A percentile compares a stretch with the other conserved stretches of the same genome.
These are phyloP conservation scores for Neolamprologus fasciatus DNA, from an alignment of 2,113 vertebrate genomes.

Conservation along the genomic window DNA sequence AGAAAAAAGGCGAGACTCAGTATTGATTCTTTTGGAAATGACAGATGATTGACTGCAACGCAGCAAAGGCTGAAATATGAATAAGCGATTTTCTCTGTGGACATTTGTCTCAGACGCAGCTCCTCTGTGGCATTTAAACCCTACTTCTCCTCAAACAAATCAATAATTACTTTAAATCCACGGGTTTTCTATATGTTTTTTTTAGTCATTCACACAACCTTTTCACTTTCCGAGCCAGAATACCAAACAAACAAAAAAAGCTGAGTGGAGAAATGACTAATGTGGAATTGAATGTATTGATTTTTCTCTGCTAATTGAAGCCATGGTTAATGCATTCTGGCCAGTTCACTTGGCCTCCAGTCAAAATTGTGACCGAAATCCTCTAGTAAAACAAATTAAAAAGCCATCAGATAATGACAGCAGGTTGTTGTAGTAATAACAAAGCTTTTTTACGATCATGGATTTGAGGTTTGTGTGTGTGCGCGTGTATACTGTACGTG, in stretches of 20 bases:
- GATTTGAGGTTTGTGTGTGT: neutral
- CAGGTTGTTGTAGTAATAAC: conserved; percentile 22
- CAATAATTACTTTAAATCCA: conserved; percentile 56
- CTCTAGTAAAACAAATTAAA: conserved; percentile 39
- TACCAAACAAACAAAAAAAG: conserved; percentile 11
- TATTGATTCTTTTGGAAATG: conserved; percentile 48
- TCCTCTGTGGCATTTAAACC: conserved; percentile 54
- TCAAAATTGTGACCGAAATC: conserved; percentile 25
- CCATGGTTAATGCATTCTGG: neutral
- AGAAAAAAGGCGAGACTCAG: neutral
- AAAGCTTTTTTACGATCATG: neutral
- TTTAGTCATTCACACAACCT: conserved; percentile 36
- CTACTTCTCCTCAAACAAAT: conserved; percentile 48
- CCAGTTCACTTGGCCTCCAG: conserved; percentile 6
- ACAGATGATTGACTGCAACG: conserved; percentile 48
- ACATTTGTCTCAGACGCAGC: conserved; percentile 41
- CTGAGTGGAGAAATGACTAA: conserved; percentile 43
- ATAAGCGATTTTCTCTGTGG: conserved; percentile 36
- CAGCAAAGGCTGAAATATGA: conserved; percentile 35
- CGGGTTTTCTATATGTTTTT: neutral
- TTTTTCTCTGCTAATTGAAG: conserved; percentile 39
- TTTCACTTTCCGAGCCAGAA: conserved; percentile 23
- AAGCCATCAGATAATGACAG: conserved; percentile 20
- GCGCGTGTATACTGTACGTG: neutral
- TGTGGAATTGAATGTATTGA: conserved; percentile 53